These are phyloP conservation scores for Acleris holmiana DNA, from an alignment of 2,888 invertebrate species.

Conservation along the genomic window DNA sequence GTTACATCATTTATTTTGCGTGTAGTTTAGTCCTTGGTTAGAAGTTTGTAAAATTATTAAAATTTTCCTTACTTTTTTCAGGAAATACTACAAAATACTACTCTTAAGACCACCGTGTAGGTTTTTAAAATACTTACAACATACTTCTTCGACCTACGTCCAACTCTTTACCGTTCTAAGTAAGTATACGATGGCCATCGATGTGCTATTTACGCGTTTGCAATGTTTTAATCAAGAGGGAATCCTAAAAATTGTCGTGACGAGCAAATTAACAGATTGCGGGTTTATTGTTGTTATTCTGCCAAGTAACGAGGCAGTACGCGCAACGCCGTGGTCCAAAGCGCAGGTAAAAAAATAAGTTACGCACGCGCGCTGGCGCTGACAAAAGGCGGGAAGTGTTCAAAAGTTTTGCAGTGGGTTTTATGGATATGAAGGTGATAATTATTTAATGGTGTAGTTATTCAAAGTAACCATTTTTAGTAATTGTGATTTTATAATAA, in stretches of 20 bases:
- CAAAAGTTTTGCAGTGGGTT: conserved; percentile 9
- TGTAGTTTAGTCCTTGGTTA: too few relatives aligned
- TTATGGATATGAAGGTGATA: not conserved
- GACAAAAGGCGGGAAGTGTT: conserved; percentile 54
- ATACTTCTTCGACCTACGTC: too few relatives aligned
- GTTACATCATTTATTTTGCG: too few relatives aligned
- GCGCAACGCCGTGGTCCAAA: conserved; percentile 58
- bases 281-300: conserved; percentile 52
- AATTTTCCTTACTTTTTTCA: too few relatives aligned
- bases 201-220: too few relatives aligned
- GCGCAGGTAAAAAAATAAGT: conserved; percentile 66
- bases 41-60: too few relatives aligned
- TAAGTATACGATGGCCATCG: too few relatives aligned
- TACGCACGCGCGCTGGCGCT: conserved; percentile 54
- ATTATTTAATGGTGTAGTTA: conserved; percentile 1
- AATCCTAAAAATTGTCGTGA: conserved; percentile 50
- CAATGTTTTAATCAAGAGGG: not conserved
- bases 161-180: too few relatives aligned
- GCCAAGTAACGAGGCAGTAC: conserved; percentile 58
- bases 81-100: too few relatives aligned
- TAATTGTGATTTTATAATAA: not conserved
- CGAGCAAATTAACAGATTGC: conserved; percentile 56
- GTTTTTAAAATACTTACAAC: too few relatives aligned
- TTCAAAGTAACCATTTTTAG: not conserved
- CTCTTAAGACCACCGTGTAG: too few relatives aligned